Evolutionary conservation across 1,140 invertebrate species (phyloP).

Genomic region (Pollicipes pollicipes): DNA sequence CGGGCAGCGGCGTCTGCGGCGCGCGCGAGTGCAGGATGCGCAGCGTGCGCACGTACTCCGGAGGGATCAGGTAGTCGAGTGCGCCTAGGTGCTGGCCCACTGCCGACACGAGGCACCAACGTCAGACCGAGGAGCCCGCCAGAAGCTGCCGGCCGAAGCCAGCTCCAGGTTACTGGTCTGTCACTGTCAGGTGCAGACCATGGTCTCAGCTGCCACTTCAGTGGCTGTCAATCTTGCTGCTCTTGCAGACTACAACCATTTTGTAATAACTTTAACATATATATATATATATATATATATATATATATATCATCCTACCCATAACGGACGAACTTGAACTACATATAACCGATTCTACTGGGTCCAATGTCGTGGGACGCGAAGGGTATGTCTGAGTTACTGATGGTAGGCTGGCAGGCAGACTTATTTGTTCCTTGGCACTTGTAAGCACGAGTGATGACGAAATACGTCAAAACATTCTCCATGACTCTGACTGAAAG

Average conservation of each 20-base stretch:
- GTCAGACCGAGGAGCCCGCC: not conserved
- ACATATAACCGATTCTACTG: no score
- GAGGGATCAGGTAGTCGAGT: conserved; percentile 82
- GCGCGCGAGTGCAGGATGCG: conserved; percentile 81
- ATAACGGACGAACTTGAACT: no score
- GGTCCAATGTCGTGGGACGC: no score
- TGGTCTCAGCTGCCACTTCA: not conserved
- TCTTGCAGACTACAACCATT: no score
- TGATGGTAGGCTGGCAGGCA: no score
- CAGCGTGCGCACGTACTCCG: conserved; percentile 85
- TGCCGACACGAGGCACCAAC: conserved; percentile 15
- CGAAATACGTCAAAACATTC: no score
- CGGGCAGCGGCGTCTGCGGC: conserved; percentile 63
- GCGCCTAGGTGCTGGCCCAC: conserved; percentile 90
- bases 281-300: not conserved
- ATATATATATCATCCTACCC: no score
- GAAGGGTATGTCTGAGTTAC: no score
- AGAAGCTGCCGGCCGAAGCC: not conserved
- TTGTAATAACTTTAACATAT: not conserved
- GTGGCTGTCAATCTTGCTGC: not conserved
- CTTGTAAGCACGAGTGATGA: no score
- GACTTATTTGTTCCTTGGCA: no score
- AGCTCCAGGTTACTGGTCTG: not conserved
- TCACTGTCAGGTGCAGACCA: conserved; percentile 3
- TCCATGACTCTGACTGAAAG: not conserved